Evolutionary conservation across 2,797 vertebrate genomes (phyloP).

Genomic region (Cynodonichthys magdalenae): DNA sequence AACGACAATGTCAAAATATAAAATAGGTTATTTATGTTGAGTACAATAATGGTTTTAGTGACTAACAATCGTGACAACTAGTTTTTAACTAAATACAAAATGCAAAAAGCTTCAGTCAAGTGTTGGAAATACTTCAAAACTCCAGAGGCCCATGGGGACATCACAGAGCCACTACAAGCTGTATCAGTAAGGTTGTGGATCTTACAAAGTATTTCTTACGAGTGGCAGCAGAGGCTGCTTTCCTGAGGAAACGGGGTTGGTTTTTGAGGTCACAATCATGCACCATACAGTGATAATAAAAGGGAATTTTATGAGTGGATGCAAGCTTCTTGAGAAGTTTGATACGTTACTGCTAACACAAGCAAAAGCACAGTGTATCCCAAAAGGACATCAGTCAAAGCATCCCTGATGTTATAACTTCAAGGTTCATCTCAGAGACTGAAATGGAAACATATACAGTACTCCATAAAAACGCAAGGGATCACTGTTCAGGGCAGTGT

Average conservation of each 20-base stretch:
- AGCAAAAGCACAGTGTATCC: neutral
- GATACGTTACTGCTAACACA: constrained; percentile 1
- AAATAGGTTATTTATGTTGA: no score
- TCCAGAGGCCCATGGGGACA: neutral
- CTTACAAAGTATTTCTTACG: neutral
- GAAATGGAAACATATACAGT: neutral
- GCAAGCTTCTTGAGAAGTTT: neutral
- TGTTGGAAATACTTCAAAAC: constrained; percentile 14
- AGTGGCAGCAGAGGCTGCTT: neutral
- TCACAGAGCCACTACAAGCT: constrained; percentile 8
- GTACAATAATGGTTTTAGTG: neutral
- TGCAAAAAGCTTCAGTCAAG: constrained; percentile 3
- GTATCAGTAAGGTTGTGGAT: constrained; percentile 3
- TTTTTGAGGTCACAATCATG: constrained; percentile 18
- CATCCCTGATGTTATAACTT: constrained; percentile 3
- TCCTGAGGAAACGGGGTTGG: constrained; percentile 3
- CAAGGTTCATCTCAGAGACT: constrained; percentile 8
- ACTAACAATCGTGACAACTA: neutral
- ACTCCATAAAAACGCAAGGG: neutral
- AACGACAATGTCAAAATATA: neutral
- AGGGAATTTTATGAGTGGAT: neutral
- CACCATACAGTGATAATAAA: neutral
- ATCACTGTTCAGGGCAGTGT: neutral
- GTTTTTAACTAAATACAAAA: neutral
- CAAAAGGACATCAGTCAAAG: constrained; percentile 6